A percentile compares a stretch with the other conserved stretches of the same genome.
Evolutionary conservation across 2,888 invertebrate species (phyloP).

Genomic region (Euplagia quadripunctaria): DNA sequence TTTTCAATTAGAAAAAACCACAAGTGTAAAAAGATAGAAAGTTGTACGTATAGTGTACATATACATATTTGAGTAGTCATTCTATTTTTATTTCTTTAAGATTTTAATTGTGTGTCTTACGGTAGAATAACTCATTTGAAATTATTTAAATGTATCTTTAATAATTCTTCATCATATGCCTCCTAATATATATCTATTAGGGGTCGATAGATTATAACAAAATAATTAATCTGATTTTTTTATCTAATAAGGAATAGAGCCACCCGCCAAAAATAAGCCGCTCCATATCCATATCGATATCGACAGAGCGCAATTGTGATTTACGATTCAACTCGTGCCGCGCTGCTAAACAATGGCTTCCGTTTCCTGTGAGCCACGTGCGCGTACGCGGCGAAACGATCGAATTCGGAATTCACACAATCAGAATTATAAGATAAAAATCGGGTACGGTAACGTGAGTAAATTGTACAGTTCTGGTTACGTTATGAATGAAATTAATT

Average conservation of each 20-base stretch:
- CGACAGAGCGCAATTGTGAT: slow-evolving; percentile 62
- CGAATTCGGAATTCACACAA: slow-evolving; percentile 42
- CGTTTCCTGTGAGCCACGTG: slow-evolving; percentile 81
- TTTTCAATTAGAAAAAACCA: no score
- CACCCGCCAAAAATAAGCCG: slow-evolving; percentile 35
- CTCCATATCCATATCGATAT: slow-evolving; percentile 35
- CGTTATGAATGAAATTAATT: slow-evolving; percentile 16
- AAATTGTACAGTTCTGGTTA: slow-evolving; percentile 14
- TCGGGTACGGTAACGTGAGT: slow-evolving; percentile 19
- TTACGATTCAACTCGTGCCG: slow-evolving; percentile 70
- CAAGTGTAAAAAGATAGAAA: no score
- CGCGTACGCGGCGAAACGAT: slow-evolving; percentile 53
- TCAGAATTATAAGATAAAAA: slow-evolving; percentile 37
- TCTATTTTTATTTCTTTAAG: no score
- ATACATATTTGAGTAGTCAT: no score
- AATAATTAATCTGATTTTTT: background rate
- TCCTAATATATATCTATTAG: no score
- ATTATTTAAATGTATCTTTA: no score
- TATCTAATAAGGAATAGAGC: slow-evolving; percentile 42
- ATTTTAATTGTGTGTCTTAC: no score
- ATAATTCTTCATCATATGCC: no score
- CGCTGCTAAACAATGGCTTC: slow-evolving; percentile 75
- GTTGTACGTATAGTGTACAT: no score
- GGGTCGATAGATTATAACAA: no score
- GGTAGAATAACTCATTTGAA: no score